Base-by-base conservation (phyloP, 2,797 vertebrate species). In the Sebastes taczanowskii region DNA sequence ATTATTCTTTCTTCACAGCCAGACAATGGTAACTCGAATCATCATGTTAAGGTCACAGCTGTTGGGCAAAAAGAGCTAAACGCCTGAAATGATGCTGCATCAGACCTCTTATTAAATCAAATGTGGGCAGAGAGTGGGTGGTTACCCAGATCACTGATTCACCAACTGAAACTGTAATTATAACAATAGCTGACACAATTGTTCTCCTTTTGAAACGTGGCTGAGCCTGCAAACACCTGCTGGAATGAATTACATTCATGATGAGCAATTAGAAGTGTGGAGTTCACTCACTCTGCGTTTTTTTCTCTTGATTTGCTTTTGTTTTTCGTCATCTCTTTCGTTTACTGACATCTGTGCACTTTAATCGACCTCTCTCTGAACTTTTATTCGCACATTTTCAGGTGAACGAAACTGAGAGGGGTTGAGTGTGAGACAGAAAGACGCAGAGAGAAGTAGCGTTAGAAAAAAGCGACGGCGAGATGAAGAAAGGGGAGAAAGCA, bases 61-160 rank as follows among this genome's bases (percentile, higher is more conserved):
- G 88, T 84, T 84, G 62, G 22, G 75, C 53, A 74, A 86, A 84
- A 78, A 64, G 25, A 82, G 76, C 74, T 79, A 77, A 82, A 89
- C 27, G 56, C 79, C 74, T 73, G 59, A 77, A 91, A 81, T 84
- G 82, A 65, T 73, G 78, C 53, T 1, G 66, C 77, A 59, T 77
- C 67, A 70, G 89, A 83, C 82, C 78, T 80, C 68, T 81, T 81
- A 89, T 90, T 89, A 91, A 87, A 89, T 74, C 84, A 86, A 90
- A 85, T 80, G 85, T 81, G 46, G 64, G 62, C 53, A 53, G 64
- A 67, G 69, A 85, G 83, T 71, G 77, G 81, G 83, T 77, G 62
- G 70, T 72, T 83, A 58, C 71, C 61, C 80, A 74, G 55, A 82
- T 66, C 20, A 5, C 71, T 82, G 86, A 67, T 86, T 88, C 80